Conservation (phyloP, 2,113 vertebrate genomes). For the Eolophus roseicapilla region DNA sequence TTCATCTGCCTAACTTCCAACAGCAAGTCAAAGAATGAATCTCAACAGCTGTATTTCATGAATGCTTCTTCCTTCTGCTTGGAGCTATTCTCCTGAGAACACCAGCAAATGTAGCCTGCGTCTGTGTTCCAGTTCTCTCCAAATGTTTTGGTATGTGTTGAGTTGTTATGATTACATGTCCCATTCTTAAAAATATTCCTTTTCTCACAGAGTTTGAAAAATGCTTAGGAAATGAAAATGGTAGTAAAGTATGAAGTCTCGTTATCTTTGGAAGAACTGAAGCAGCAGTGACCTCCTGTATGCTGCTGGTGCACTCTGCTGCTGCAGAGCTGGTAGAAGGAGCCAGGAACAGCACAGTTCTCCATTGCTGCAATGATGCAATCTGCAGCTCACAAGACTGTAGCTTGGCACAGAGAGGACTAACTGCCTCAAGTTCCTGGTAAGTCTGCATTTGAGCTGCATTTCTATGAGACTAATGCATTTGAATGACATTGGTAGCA, state of each 20-base stretch:
- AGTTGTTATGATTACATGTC: neutral
- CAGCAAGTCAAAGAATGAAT: neutral
- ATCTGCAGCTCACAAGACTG: neutral
- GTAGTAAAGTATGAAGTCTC: neutral
- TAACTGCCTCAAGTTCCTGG: neutral
- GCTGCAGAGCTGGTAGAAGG: neutral
- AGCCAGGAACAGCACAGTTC: accelerated
- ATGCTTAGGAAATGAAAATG: neutral
- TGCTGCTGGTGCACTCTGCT: neutral
- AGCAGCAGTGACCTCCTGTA: neutral
- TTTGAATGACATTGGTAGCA: neutral
- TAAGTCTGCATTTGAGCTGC: neutral
- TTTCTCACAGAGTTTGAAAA: neutral
- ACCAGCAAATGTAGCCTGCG: accelerated
- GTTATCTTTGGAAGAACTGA: neutral
- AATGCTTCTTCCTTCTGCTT: neutral
- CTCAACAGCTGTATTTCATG: neutral
- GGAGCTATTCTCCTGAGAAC: accelerated
- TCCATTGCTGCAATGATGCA: neutral
- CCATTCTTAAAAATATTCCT: neutral
- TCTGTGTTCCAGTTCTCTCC: neutral
- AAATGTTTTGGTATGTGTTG: accelerated
- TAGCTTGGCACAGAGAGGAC: neutral
- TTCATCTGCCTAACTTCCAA: neutral
- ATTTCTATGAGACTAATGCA: neutral